Evolutionary conservation across 2,888 invertebrate species (phyloP).

Genomic region (Syritta pipiens): DNA sequence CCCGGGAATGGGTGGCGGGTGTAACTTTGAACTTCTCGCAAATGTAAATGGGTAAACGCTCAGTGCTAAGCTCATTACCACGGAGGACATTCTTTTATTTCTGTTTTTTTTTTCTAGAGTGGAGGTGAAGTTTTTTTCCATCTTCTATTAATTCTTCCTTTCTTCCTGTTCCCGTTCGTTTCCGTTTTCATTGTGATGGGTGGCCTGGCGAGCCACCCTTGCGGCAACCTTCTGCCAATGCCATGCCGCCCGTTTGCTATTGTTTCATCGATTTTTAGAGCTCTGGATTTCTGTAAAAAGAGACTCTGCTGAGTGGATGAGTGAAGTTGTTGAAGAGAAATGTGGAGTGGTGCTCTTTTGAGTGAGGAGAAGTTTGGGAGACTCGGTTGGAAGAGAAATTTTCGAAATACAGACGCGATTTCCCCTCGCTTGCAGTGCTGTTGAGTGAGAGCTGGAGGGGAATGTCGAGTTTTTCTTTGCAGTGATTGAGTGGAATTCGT

Average conservation of each 20-base stretch:
- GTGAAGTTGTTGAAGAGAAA: too few relatives aligned
- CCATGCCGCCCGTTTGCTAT: conserved; percentile 50
- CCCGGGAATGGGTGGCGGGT: conserved; percentile 2
- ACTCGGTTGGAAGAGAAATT: conserved; percentile 15
- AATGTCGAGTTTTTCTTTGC: too few relatives aligned
- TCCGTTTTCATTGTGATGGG: neutral
- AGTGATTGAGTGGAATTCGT: conserved; percentile 15
- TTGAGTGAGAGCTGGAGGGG: too few relatives aligned
- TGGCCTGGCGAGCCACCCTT: neutral
- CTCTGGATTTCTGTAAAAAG: conserved; percentile 12
- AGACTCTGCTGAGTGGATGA: neutral
- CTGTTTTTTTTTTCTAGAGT: neutral
- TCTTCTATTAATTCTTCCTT: neutral
- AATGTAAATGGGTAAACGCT: conserved; percentile 37
- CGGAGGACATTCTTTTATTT: neutral
- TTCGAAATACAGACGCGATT: too few relatives aligned
- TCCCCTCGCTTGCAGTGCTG: too few relatives aligned
- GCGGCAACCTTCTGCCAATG: conserved; percentile 50
- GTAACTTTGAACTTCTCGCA: conserved; percentile 48
- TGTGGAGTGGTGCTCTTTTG: too few relatives aligned
- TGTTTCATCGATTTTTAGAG: conserved; percentile 66
- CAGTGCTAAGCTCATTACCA: conserved; percentile 6
- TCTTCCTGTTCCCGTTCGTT: neutral
- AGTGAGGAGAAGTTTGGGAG: too few relatives aligned
- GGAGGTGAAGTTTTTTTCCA: neutral